These are phyloP conservation scores for Sprattus sprattus DNA, from an alignment of 2,113 vertebrate genomes.

Conservation along the genomic window DNA sequence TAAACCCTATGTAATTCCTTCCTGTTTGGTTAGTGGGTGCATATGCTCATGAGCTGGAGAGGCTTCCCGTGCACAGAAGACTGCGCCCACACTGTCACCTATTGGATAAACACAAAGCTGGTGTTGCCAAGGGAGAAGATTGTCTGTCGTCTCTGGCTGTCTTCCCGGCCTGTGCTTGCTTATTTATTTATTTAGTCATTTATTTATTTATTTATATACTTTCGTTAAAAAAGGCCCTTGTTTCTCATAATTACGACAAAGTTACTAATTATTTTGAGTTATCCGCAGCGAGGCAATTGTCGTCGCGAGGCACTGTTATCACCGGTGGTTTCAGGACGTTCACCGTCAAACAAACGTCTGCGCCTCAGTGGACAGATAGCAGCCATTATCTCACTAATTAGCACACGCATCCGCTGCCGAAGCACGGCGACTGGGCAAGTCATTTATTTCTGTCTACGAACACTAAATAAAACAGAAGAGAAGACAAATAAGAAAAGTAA, in stretches of 20 bases:
- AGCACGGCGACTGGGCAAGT: background rate
- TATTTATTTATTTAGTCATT: background rate
- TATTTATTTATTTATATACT: background rate
- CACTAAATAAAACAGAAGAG: background rate
- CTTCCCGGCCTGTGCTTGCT: background rate
- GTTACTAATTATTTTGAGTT: background rate
- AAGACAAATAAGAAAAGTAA: background rate
- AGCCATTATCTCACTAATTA: conserved; percentile 7
- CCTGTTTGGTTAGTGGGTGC: background rate
- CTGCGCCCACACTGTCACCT: background rate
- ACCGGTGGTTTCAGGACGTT: background rate
- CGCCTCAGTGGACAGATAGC: background rate
- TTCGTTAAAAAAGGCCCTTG: background rate
- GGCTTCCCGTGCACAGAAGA: background rate
- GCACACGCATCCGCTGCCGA: background rate
- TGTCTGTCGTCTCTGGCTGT: background rate
- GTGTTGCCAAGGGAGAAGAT: background rate
- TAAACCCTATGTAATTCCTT: background rate
- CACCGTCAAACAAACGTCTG: background rate
- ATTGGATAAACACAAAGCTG: background rate
- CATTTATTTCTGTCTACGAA: background rate
- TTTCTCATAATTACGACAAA: conserved; percentile 1
- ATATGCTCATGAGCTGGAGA: background rate
- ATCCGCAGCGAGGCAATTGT: background rate
- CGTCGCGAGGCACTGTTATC: background rate